These are phyloP conservation scores for Hemaris fuciformis DNA, from an alignment of 2,888 invertebrate genomes.

Conservation along the genomic window DNA sequence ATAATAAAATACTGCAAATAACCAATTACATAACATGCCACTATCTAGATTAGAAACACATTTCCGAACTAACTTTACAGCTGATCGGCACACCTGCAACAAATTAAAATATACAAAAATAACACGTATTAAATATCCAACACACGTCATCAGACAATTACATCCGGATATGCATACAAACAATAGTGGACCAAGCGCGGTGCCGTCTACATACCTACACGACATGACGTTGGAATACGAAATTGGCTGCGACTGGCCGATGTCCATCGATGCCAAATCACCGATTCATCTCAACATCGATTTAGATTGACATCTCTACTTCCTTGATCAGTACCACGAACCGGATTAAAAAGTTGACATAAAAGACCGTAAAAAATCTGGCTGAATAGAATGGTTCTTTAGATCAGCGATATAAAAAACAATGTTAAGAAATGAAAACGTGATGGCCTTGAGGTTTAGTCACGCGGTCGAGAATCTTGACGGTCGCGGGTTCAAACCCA, in stretches of 20 bases:
- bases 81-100: not conserved
- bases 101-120: not conserved
- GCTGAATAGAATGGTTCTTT: too few relatives aligned
- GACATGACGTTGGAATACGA: slow-evolving; percentile 1
- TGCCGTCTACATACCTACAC: slow-evolving; percentile 12
- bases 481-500: too few relatives aligned
- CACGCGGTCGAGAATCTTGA: too few relatives aligned
- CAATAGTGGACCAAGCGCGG: slow-evolving; percentile 20
- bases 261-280: slow-evolving; percentile 42
- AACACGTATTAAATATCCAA: slow-evolving; percentile 8
- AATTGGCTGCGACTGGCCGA: slow-evolving; percentile 31
- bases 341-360: not conserved
- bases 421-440: too few relatives aligned
- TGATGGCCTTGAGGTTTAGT: too few relatives aligned
- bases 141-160: slow-evolving; percentile 20
- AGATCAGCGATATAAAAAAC: too few relatives aligned
- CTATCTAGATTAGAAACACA: not conserved
- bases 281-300: slow-evolving; percentile 33
- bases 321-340: slow-evolving; percentile 30
- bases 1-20: not conserved
- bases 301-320: slow-evolving; percentile 40
- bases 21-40: not conserved
- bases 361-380: not conserved
- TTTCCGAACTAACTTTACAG: not conserved
- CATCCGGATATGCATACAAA: slow-evolving; percentile 20